Evolutionary conservation across 2,113 vertebrate species (phyloP).

Genomic region (Petaurus breviceps): DNA sequence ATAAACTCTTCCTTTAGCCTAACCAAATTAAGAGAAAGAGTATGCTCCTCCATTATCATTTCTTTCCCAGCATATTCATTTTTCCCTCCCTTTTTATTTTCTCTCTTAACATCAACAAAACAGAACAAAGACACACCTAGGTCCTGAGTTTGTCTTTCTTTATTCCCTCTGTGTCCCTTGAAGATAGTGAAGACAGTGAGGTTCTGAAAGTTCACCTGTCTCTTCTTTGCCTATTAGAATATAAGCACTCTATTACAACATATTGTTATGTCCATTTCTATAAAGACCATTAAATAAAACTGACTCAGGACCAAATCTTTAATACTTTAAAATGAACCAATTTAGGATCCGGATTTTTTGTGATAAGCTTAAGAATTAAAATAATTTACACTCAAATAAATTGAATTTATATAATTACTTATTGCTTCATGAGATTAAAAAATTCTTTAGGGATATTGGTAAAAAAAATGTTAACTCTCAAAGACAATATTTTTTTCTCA

Average conservation of each 20-base stretch:
- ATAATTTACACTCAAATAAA: conserved; percentile 1
- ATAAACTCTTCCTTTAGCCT: not conserved
- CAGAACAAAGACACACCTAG: not conserved
- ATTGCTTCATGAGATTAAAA: not conserved
- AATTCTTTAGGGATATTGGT: not conserved
- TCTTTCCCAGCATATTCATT: not conserved
- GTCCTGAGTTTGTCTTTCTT: not conserved
- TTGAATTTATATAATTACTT: not conserved
- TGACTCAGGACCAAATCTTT: not conserved
- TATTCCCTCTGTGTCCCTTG: not conserved
- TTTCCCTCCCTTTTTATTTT: not conserved
- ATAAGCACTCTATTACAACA: not conserved
- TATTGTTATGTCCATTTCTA: not conserved
- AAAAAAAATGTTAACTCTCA: not conserved
- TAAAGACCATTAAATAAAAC: not conserved
- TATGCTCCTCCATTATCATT: not conserved
- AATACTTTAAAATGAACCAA: not conserved
- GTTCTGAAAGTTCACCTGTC: not conserved
- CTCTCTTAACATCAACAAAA: not conserved
- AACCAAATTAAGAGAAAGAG: not conserved
- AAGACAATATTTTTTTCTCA: not conserved
- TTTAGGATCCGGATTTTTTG: not conserved
- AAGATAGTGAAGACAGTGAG: not conserved
- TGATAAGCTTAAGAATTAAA: not conserved
- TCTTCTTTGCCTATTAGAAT: not conserved